Evolutionary conservation across 2,797 vertebrate genomes (phyloP).

Genomic region (Poeciliopsis infans): DNA sequence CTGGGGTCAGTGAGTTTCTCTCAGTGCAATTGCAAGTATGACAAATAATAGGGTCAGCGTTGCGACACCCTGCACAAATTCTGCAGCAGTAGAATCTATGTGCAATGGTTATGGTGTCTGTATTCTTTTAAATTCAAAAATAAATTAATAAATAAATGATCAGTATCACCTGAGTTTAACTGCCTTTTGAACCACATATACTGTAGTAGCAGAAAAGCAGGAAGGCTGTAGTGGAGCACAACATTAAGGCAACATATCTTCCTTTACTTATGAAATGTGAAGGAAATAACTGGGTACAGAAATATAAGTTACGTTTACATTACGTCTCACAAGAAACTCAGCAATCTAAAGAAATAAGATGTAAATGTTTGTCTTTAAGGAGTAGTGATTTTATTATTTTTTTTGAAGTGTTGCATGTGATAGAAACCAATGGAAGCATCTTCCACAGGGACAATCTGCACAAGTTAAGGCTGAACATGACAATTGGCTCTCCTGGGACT

Average conservation of each 20-base stretch:
- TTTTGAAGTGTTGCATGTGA: background rate
- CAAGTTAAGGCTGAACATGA: background rate
- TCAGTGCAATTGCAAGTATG: background rate
- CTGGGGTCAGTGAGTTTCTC: background rate
- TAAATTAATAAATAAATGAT: background rate
- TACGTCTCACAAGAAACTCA: background rate
- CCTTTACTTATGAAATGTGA: background rate
- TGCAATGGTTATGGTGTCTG: background rate
- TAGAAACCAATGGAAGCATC: background rate
- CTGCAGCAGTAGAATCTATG: background rate
- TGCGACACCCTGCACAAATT: background rate
- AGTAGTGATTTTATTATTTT: background rate
- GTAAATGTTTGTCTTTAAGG: background rate
- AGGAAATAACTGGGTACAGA: background rate
- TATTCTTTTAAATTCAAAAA: background rate
- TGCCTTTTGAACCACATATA: background rate
- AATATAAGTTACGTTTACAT: background rate
- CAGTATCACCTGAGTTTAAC: background rate
- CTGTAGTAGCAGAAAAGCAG: background rate
- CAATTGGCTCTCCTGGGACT: background rate
- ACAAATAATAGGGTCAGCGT: background rate
- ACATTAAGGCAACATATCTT: background rate
- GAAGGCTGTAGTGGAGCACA: background rate
- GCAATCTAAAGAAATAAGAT: background rate
- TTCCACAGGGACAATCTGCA: background rate